These are phyloP conservation scores for Hecatera dysodea DNA, from an alignment of 2,888 invertebrate genomes.

Conservation along the genomic window DNA sequence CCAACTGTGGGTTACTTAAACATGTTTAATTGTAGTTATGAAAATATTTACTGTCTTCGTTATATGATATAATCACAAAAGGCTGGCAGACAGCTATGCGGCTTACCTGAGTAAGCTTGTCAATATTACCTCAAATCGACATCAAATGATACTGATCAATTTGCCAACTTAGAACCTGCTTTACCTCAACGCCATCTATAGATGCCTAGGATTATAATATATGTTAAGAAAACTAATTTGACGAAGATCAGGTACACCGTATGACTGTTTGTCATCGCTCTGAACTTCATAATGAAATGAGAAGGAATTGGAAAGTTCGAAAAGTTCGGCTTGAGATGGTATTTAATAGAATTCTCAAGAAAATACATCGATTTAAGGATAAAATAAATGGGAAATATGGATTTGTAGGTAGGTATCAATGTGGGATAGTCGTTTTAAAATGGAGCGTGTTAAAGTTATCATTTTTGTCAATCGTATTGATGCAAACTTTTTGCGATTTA, in stretches of 20 bases:
- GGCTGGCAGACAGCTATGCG: constrained; percentile 59
- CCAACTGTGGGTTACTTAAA: constrained; percentile 66
- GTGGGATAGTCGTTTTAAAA: constrained; percentile 40
- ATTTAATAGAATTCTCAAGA: constrained; percentile 20
- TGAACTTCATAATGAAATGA: constrained; percentile 16
- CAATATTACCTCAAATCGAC: constrained; percentile 54
- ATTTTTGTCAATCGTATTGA: not conserved
- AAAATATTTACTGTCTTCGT: constrained; percentile 50
- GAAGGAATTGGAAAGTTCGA: constrained; percentile 55
- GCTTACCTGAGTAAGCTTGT: constrained; percentile 59
- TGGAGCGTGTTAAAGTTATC: constrained; percentile 30
- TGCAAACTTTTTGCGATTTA: no score
- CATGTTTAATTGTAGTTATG: constrained; percentile 47
- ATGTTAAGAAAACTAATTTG: constrained; percentile 34
- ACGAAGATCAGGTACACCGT: constrained; percentile 62
- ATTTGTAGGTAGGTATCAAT: constrained; percentile 68
- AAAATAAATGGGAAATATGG: constrained; percentile 42
- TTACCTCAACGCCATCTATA: constrained; percentile 59
- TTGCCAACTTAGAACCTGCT: constrained; percentile 58
- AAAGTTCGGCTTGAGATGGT: constrained; percentile 35
- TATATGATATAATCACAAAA: constrained; percentile 25
- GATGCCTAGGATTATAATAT: constrained; percentile 51
- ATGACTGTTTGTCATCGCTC: constrained; percentile 61
- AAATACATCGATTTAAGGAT: constrained; percentile 58
- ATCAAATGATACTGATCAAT: constrained; percentile 53